A percentile compares a stretch with the other conserved stretches of the same genome.
Evolutionary conservation across 2,797 vertebrate genomes (phyloP).

Genomic region (Characodon lateralis): DNA sequence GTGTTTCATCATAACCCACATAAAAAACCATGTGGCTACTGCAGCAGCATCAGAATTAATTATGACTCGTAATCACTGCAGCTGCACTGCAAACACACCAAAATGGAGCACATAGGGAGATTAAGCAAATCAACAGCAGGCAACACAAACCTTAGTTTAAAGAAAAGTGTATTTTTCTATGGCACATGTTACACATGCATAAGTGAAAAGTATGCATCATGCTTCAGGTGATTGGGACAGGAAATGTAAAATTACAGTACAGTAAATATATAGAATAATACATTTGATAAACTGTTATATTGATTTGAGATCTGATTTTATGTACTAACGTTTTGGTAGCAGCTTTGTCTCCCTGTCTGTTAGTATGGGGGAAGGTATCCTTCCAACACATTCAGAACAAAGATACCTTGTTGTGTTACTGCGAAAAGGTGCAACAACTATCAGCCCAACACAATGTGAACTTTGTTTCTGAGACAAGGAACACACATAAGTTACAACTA

Average conservation of each 20-base stretch:
- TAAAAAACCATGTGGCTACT: background rate
- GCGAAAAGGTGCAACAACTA: constrained; percentile 27
- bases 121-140: background rate
- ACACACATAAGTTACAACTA: constrained; percentile 36
- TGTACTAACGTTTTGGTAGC: background rate
- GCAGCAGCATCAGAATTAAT: background rate
- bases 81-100: background rate
- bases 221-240: background rate
- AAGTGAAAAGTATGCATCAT: background rate
- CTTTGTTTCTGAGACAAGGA: constrained; percentile 52
- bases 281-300: background rate
- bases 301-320: background rate
- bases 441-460: constrained; percentile 38
- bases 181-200: background rate
- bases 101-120: background rate
- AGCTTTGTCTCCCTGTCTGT: background rate
- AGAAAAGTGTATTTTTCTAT: background rate
- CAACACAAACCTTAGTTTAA: background rate
- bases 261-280: background rate
- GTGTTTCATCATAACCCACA: background rate
- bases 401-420: constrained; percentile 33
- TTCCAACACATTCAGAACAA: background rate
- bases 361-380: background rate
- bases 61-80: background rate
- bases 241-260: background rate